A percentile compares a stretch with the other conserved stretches of the same genome.
Conservation (phyloP, 2,888 invertebrate species). For the Drosophila fulvimacula region DNA sequence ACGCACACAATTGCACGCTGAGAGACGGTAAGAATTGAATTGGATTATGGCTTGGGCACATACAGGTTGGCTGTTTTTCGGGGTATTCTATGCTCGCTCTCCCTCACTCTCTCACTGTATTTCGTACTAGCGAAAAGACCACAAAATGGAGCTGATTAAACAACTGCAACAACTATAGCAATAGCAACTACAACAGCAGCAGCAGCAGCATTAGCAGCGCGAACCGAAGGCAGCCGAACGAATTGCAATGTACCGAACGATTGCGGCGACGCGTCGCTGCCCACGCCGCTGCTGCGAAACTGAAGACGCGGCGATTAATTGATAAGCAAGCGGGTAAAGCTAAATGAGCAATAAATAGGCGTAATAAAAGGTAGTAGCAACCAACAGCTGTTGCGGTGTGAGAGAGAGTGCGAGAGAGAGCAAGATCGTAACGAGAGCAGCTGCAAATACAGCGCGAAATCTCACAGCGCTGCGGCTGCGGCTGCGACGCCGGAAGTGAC, state of each 20-base stretch:
- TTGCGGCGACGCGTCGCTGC: constrained; percentile 16
- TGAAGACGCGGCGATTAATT: constrained; percentile 54
- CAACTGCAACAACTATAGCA: constrained; percentile 27
- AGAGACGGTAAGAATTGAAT: constrained; percentile 64
- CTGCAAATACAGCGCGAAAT: constrained; percentile 36
- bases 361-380: constrained; percentile 32
- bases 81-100: constrained; percentile 33
- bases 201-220: constrained; percentile 5
- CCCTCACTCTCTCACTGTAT: constrained; percentile 22
- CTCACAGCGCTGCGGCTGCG: constrained; percentile 9
- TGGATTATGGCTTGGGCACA: constrained; percentile 56
- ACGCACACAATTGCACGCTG: constrained; percentile 24
- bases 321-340: constrained; percentile 50
- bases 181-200: background rate
- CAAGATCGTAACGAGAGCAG: constrained; percentile 2
- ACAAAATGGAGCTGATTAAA: constrained; percentile 66
- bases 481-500: constrained; percentile 56
- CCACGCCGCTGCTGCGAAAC: constrained; percentile 28
- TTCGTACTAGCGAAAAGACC: constrained; percentile 27
- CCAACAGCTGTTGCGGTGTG: constrained; percentile 2
- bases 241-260: constrained; percentile 53
- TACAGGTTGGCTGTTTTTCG: constrained; percentile 50
- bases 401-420: background rate
- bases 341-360: constrained; percentile 50
- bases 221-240: constrained; percentile 53